Base-by-base conservation (phyloP, 2,113 vertebrate species). In the Petrocephalus zakoni region DNA sequence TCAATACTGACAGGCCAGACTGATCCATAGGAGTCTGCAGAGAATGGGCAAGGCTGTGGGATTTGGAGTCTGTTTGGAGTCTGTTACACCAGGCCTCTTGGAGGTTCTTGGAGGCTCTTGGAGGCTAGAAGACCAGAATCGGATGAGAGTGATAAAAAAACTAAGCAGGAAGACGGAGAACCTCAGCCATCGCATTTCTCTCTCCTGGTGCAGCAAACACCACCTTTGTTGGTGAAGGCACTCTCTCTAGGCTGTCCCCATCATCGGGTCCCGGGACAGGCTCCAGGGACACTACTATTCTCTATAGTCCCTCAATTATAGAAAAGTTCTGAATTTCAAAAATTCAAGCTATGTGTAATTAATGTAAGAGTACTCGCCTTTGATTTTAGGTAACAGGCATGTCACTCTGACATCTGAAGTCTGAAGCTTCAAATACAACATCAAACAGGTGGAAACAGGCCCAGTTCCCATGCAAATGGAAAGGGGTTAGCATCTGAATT, bases 1-100 rank as follows among this genome's bases (percentile, higher is more conserved):
- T 87, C 92, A 91, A 90, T 92, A 92, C 90, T 89, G 88, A 42
- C 75, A 87, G 81, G 78, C 90, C 56, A 88, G 89, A 92, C 89
- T 92, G 42, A 89, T 34, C 85, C 49, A 34, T 86, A 34, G 55
- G 15, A 49, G 84, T 86, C 15, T 58, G 29, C 10, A 6, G 29
- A 84, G 7, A 34, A 88, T 15, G 25, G 78, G 51, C 83, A 84
- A 75, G 52, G 52, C 5, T 25, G 19, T 34, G 5, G 52, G 8
- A 8, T 85, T 85, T 85, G 46, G n/a, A n/a, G n/a, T 29, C 82
- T 85, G 46, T n/a, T n/a, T n/a, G n/a, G n/a, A n/a, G n/a, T n/a
- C 21, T n/a, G 25, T 55, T 55, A 34, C 34, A 37, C 51, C 37
- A 19, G 11, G 11, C 1, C 37, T 21, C 78, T 17, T 19, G 15